Evolutionary conservation across 2,797 vertebrate genomes (phyloP).

Genomic region (Sarcophilus harrisii): DNA sequence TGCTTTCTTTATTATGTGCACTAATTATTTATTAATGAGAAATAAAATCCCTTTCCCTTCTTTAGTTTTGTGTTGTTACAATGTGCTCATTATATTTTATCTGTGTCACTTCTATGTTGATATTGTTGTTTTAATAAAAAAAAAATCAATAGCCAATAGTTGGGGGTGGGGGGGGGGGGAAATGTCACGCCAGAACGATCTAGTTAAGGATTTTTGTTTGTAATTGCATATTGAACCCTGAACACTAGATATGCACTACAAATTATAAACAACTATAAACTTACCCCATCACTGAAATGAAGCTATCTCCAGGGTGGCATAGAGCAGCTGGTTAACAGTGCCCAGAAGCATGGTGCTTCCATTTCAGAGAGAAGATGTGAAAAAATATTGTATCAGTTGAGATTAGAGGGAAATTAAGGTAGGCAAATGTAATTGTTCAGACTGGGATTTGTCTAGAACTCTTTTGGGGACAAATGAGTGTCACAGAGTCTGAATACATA

Average conservation of each 20-base stretch:
- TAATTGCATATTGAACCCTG: neutral
- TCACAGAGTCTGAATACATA: neutral
- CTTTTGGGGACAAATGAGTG: neutral
- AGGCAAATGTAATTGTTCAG: neutral
- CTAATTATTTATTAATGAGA: constrained; percentile 30
- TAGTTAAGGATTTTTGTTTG: neutral
- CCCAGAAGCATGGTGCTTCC: neutral
- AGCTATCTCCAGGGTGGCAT: neutral
- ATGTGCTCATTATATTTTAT: neutral
- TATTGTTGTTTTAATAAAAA: constrained; percentile 18
- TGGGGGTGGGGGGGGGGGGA: neutral
- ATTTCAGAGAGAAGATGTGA: neutral
- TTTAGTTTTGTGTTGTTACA: neutral
- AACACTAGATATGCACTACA: neutral
- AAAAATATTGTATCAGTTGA: neutral
- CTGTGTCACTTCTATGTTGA: neutral
- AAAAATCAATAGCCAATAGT: neutral
- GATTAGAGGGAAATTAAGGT: neutral
- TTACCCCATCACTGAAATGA: neutral
- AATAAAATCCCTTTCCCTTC: constrained; percentile 20
- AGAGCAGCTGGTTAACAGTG: neutral
- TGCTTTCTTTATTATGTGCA: neutral
- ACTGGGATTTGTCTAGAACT: neutral
- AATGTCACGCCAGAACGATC: neutral
- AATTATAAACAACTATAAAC: neutral